Conservation (phyloP, 1,140 invertebrate species). For the Idris sp. region DNA sequence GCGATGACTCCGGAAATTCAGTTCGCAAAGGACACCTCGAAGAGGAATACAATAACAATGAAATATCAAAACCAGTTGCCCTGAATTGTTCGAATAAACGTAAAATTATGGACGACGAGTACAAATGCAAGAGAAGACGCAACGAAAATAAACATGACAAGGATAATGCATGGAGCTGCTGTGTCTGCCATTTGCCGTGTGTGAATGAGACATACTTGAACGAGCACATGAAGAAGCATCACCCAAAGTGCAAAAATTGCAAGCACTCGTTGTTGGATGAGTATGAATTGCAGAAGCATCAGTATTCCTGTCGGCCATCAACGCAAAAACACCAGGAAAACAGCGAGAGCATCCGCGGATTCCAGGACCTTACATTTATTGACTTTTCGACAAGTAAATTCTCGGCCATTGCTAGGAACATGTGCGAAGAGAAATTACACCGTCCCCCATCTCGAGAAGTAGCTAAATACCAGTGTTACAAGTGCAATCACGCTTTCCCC, state of each 20-base stretch:
- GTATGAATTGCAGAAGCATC: conserved; percentile 83
- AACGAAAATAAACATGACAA: conserved; percentile 21
- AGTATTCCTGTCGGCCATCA: conserved; percentile 77
- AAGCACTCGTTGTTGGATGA: conserved; percentile 84
- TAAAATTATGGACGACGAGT: conserved; percentile 60
- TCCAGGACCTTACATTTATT: conserved; percentile 86
- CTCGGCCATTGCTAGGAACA: conserved; percentile 84
- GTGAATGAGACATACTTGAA: conserved; percentile 80
- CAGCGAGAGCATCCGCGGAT: conserved; percentile 79
- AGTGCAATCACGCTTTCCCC: conserved; percentile 86
- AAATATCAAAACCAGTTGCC: conserved; percentile 69
- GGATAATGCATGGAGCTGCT: conserved; percentile 72
- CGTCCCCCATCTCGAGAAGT: conserved; percentile 80
- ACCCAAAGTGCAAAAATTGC: conserved; percentile 84
- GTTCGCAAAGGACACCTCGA: conserved; percentile 73
- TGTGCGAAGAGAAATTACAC: conserved; percentile 85
- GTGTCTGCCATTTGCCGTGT: conserved; percentile 82
- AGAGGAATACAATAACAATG: conserved; percentile 75
- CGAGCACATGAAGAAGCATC: conserved; percentile 84
- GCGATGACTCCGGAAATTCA: conserved; percentile 77
- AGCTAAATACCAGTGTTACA: conserved; percentile 84
- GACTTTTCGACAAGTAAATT: conserved; percentile 89
- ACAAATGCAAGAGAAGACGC: conserved; percentile 65
- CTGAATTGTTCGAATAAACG: conserved; percentile 56
- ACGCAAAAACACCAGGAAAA: conserved; percentile 77